These are phyloP conservation scores for Bufo bufo DNA, from an alignment of 2,113 vertebrate species.

Conservation along the genomic window DNA sequence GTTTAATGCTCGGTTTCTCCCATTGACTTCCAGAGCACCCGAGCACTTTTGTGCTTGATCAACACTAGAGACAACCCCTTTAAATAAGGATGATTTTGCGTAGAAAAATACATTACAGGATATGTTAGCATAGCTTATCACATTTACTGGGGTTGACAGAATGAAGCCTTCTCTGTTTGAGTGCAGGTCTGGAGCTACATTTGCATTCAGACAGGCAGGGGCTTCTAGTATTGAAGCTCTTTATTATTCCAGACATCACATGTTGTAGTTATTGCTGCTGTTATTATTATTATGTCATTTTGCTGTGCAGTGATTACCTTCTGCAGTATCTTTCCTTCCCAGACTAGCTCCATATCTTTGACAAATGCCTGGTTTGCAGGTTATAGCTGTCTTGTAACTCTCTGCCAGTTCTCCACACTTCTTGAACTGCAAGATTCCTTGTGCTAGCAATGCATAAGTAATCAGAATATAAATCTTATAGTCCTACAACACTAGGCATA, in stretches of 20 bases:
- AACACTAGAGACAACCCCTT: too few species aligned
- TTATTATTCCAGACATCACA: slow-evolving; percentile 40
- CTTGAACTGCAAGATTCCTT: background rate
- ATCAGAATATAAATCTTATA: background rate
- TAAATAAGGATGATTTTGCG: background rate
- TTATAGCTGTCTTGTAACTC: slow-evolving; percentile 27
- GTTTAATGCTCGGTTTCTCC: too few species aligned
- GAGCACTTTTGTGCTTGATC: too few species aligned
- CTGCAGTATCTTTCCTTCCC: slow-evolving; percentile 25
- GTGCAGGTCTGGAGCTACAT: background rate
- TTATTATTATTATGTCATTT: slow-evolving; percentile 31
- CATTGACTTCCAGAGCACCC: too few species aligned
- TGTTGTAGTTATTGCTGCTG: slow-evolving; percentile 21
- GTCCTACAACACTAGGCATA: background rate
- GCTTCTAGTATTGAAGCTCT: background rate
- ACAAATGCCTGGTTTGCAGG: slow-evolving; percentile 21
- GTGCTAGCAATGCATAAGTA: background rate
- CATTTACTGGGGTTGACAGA: background rate
- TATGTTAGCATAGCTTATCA: background rate
- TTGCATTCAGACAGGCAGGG: background rate
- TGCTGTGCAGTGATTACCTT: slow-evolving; percentile 21
- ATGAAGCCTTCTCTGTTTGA: background rate
- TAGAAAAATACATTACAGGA: background rate
- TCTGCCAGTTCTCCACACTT: background rate
- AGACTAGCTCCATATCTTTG: slow-evolving; percentile 24